Evolutionary conservation across 2,888 invertebrate species (phyloP).

Genomic region (Ichneumoninae sp.): DNA sequence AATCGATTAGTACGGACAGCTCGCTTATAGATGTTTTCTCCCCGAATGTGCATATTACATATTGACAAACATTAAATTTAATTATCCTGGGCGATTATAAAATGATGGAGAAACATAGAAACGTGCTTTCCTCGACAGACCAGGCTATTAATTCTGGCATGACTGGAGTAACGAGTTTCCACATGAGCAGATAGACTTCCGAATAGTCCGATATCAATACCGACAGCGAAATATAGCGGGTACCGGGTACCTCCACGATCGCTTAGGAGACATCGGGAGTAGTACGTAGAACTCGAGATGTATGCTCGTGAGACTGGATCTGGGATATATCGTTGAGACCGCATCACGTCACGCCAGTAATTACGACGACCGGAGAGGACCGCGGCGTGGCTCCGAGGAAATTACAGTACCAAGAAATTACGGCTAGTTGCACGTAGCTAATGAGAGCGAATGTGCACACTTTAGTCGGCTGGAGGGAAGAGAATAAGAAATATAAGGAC

Average conservation of each 20-base stretch:
- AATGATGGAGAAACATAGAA: neutral
- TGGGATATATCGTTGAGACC: constrained; percentile 3
- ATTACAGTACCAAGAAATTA: constrained; percentile 21
- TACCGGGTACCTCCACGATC: neutral
- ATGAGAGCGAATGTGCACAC: constrained; percentile 39
- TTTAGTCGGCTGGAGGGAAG: neutral
- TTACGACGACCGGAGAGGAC: constrained; percentile 32
- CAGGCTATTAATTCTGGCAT: neutral
- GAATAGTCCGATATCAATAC: neutral
- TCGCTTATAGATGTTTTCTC: neutral
- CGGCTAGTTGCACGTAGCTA: constrained; percentile 37
- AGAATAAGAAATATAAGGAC: constrained; percentile 21
- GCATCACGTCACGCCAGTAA: constrained; percentile 50
- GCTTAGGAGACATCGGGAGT: constrained; percentile 12
- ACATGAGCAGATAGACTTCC: neutral
- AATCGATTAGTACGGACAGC: no score
- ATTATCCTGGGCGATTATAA: neutral
- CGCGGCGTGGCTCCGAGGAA: constrained; percentile 31
- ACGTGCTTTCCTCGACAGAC: constrained; percentile 13
- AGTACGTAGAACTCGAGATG: neutral
- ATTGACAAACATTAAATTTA: neutral
- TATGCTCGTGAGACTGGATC: constrained; percentile 25
- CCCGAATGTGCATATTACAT: neutral
- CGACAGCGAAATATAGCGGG: neutral
- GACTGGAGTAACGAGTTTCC: neutral